These are phyloP conservation scores for Pachliopta kotzebuea DNA, from an alignment of 2,888 invertebrate species.

Conservation along the genomic window DNA sequence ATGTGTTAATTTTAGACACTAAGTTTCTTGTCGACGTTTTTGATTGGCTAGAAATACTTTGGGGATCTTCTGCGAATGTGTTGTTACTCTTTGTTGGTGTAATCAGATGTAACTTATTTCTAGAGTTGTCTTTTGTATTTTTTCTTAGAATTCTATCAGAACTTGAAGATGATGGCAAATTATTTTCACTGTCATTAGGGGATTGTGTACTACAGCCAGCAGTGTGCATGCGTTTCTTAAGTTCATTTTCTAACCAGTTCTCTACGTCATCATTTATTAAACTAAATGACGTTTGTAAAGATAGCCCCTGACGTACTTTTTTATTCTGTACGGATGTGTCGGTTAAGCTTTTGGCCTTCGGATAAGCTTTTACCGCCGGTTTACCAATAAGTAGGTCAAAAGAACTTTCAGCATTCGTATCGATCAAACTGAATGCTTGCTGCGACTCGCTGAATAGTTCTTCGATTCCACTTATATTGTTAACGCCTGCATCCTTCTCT, in stretches of 20 bases:
- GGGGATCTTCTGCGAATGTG: background rate
- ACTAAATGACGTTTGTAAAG: constrained; percentile 48
- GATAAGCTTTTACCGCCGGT: constrained; percentile 50
- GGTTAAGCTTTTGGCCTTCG: constrained; percentile 55
- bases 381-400: constrained; percentile 57
- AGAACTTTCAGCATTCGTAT: constrained; percentile 39
- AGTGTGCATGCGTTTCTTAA: constrained; percentile 43
- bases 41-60: background rate
- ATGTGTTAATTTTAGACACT: background rate
- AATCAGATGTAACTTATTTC: constrained; percentile 5
- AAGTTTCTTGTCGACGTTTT: background rate
- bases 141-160: background rate
- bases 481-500: constrained; percentile 37
- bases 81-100: background rate
- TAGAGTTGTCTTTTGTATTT: background rate
- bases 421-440: constrained; percentile 31
- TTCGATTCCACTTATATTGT: constrained; percentile 62
- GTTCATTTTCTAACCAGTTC: constrained; percentile 53
- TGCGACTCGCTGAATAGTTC: constrained; percentile 51
- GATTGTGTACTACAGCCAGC: background rate
- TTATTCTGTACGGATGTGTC: constrained; percentile 35
- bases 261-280: constrained; percentile 48
- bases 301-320: constrained; percentile 37
- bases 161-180: background rate
- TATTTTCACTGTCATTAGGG: constrained; percentile 10